Base-by-base conservation (phyloP, 2,113 vertebrate species). In the Reinhardtius hippoglossoides region DNA sequence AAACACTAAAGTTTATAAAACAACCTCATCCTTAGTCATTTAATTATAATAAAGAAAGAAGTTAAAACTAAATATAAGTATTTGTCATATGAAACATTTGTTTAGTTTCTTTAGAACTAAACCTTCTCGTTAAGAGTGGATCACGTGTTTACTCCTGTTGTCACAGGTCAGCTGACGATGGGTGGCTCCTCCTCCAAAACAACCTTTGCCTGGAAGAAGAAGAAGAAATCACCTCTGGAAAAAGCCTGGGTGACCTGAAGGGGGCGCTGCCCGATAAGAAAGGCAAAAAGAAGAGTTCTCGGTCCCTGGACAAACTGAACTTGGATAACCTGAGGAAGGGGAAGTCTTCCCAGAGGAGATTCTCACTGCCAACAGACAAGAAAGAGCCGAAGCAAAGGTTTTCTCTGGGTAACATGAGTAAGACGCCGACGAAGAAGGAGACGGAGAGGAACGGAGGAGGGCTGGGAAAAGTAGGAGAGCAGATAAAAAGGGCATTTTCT, bases 151-250 rank as follows among this genome's bases (percentile, higher is more conserved):
- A 44, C 5, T 55, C 10, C 59, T 18, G 16, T 50, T 16, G 46
- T 50, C 63, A 58, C 37, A 85, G 78, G 23, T 67, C 15, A n/a
- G 1, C 16, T 0, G n/a, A 52, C 7, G 0, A 94, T 92, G 92
- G 92, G 86, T 2, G 71, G 64, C 7, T 83, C 82, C 37, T 73
- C 80, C 67, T 90, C 82, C 0, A 87, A 79, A 26, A 73, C 0
- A 21, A 15, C 5, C 14, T 48, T 69, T 5, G 60, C 68, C 18
- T 58, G 79, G 1, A 88, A 71, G 79, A 87, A 88, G 67, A 81
- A 74, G 58, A 68, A 67, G 67, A 48, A 15, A 18, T 61, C 88
- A 0, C 68, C 72, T 21, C 0, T 88, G 35, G 14, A 42, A 4
- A 80, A 52, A 46, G 65, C 80, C 35, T 87, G 80, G 59, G 10